Evolutionary conservation across 2,797 vertebrate species (phyloP).

Genomic region (Lutjanus campechanus): DNA sequence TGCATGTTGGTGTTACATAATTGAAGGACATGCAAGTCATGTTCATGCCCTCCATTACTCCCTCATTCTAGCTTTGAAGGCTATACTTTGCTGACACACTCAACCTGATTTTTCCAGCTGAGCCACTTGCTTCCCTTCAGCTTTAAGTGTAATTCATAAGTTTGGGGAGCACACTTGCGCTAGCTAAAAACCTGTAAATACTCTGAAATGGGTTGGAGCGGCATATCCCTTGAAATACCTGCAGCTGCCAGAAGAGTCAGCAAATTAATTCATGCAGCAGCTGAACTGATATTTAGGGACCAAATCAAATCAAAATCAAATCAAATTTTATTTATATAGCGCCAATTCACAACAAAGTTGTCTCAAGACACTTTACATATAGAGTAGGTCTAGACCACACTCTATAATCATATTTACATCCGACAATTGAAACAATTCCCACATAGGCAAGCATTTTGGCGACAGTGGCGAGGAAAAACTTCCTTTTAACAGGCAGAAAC

Average conservation of each 20-base stretch:
- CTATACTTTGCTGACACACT: conserved; percentile 8
- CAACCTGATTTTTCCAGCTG: conserved; percentile 7
- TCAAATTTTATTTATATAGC: no score
- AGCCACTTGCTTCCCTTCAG: conserved; percentile 2
- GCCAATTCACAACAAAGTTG: no score
- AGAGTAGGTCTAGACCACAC: no score
- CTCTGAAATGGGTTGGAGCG: neutral
- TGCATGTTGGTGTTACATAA: conserved; percentile 34
- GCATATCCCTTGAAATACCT: neutral
- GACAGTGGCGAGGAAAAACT: no score
- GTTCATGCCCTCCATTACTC: conserved; percentile 9
- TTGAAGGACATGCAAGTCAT: conserved; percentile 7
- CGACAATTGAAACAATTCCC: no score
- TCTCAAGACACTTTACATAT: no score
- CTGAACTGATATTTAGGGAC: conserved; percentile 7
- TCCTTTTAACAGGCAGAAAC: no score
- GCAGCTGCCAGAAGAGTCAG: neutral
- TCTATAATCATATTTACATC: no score
- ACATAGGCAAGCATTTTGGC: no score
- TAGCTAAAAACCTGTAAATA: neutral
- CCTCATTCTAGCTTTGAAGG: conserved; percentile 3
- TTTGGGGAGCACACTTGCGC: neutral
- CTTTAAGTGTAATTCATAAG: neutral
- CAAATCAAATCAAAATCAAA: no score
- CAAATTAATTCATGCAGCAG: neutral